phyloP scores from a whole-genome alignment of 2,888 invertebrate genomes.

The Parochlus steinenii region DNA sequence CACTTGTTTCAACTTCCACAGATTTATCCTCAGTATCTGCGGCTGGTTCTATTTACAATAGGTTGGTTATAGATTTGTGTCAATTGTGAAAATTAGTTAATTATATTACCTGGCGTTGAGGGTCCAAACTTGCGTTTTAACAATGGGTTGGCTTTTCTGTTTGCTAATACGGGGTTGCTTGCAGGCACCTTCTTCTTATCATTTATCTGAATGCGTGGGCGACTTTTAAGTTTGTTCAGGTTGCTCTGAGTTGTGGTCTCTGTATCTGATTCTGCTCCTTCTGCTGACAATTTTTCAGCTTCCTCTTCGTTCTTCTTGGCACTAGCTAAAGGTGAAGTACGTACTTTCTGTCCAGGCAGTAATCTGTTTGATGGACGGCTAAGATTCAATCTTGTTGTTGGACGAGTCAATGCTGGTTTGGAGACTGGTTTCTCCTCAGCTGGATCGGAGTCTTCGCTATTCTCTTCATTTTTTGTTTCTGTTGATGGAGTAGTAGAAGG shows the following conservation, averaged over 20 bases:
- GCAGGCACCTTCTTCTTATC: constrained; percentile 14
- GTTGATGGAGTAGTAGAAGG: constrained; percentile 22
- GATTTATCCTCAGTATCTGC: constrained; percentile 17
- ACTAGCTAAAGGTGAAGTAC: constrained; percentile 16
- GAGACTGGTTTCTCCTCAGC: constrained; percentile 20
- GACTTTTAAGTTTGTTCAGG: constrained; percentile 26
- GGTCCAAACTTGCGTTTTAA: constrained; percentile 24
- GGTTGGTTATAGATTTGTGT: background rate
- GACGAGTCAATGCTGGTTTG: constrained; percentile 18
- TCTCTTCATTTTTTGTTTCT: constrained; percentile 14
- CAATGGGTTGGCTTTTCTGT: constrained; percentile 28
- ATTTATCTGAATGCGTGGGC: constrained; percentile 26
- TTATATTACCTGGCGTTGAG: constrained; percentile 19
- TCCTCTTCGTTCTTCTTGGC: constrained; percentile 10
- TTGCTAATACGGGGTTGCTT: constrained; percentile 15
- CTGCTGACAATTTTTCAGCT: constrained; percentile 6
- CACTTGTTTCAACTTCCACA: constrained; percentile 12
- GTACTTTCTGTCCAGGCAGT: constrained; percentile 18
- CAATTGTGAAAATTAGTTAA: background rate
- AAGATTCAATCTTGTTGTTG: constrained; percentile 25
- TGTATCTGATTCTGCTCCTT: constrained; percentile 12
- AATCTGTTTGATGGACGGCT: constrained; percentile 26
- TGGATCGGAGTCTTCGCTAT: constrained; percentile 15
- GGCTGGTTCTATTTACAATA: constrained; percentile 16
- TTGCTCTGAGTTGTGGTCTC: constrained; percentile 17